phyloP scores from a whole-genome alignment of 1,140 invertebrate genomes.

The Solenopsis fugax region DNA sequence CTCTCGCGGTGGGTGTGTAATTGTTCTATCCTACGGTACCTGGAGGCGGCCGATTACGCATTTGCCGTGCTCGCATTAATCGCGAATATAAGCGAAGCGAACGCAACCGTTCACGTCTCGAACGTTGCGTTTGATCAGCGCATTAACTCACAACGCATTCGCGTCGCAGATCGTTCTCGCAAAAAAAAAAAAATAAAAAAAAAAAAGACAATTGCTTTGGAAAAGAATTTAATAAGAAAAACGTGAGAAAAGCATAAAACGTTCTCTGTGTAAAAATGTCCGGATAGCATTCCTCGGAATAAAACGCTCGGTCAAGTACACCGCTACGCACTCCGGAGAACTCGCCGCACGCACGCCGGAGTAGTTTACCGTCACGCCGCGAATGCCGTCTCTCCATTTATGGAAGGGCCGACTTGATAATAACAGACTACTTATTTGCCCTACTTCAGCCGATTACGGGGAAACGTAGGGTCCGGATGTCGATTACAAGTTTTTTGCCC shows the following conservation, averaged over 20 bases:
- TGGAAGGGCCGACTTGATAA: slow-evolving; percentile 76
- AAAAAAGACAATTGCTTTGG: not conserved
- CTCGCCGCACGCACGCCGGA: slow-evolving; percentile 22
- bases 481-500: slow-evolving; percentile 40
- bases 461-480: slow-evolving; percentile 62
- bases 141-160: not conserved
- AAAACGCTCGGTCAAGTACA: slow-evolving; percentile 53
- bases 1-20: slow-evolving; percentile 43
- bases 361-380: slow-evolving; percentile 63
- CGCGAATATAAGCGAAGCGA: not conserved
- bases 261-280: not conserved
- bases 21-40: slow-evolving; percentile 51
- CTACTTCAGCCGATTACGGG: slow-evolving; percentile 66
- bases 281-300: slow-evolving; percentile 10
- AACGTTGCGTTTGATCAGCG: not conserved
- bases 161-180: not conserved
- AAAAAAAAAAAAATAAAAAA: too few relatives aligned
- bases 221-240: not conserved
- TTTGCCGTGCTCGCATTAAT: slow-evolving; percentile 32
- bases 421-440: slow-evolving; percentile 76
- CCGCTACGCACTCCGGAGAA: slow-evolving; percentile 16
- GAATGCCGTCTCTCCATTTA: slow-evolving; percentile 78
- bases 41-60: slow-evolving; percentile 32
- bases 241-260: not conserved
- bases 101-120: not conserved